A percentile compares a stretch with the other conserved stretches of the same genome.
phyloP scores from a whole-genome alignment of 2,888 invertebrate species.

The Ochropacha duplaris region DNA sequence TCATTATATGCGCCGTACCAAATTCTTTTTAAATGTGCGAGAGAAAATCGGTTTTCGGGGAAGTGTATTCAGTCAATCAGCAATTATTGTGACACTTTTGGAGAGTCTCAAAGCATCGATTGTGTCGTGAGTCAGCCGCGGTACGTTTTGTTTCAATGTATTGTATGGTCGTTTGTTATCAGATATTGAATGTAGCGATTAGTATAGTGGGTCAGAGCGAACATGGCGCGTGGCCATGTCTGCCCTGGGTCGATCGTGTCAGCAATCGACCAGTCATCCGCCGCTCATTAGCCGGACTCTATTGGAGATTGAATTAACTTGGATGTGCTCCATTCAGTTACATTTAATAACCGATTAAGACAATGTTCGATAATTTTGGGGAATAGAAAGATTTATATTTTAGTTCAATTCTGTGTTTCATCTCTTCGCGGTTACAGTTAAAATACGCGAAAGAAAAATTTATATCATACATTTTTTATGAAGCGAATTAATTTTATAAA shows the following conservation, averaged over 20 bases:
- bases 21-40: constrained; percentile 69
- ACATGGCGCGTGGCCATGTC: constrained; percentile 54
- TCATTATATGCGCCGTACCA: constrained; percentile 69
- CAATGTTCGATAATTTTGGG: constrained; percentile 38
- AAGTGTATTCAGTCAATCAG: constrained; percentile 65
- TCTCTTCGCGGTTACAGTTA: no score
- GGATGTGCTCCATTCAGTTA: constrained; percentile 53
- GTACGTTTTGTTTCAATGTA: constrained; percentile 23
- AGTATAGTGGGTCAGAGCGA: constrained; percentile 47
- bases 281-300: constrained; percentile 71
- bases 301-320: constrained; percentile 74
- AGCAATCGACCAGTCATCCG: constrained; percentile 69
- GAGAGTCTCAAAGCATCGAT: constrained; percentile 23
- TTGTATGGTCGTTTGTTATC: constrained; percentile 18
- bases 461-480: not conserved
- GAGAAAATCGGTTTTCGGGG: constrained; percentile 69
- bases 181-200: constrained; percentile 45
- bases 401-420: no score
- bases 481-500: not conserved
- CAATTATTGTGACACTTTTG: constrained; percentile 53
- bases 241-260: constrained; percentile 41
- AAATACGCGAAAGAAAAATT: no score
- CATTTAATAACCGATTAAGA: constrained; percentile 65
- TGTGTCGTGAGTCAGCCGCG: constrained; percentile 5
- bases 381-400: constrained; percentile 1